A percentile compares a stretch with the other conserved stretches of the same genome.
These are phyloP conservation scores for Sylvilagus floridanus DNA, from an alignment of 2,797 vertebrate genomes.

Conservation along the genomic window DNA sequence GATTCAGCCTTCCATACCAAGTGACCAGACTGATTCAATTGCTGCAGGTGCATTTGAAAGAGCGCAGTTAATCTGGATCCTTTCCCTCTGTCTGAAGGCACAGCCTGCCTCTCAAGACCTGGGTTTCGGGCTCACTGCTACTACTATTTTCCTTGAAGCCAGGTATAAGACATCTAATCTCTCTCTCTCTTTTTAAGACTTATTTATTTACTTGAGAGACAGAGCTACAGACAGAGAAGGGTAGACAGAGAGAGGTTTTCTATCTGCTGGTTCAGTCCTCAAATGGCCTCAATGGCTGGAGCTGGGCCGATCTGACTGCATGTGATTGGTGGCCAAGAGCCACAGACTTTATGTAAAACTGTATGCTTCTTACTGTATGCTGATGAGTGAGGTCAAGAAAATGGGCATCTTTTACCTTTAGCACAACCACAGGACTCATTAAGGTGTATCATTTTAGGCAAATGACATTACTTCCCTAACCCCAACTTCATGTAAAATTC, in stretches of 20 bases:
- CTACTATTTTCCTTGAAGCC: neutral
- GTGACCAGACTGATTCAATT: neutral
- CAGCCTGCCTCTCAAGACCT: neutral
- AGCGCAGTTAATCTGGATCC: conserved; percentile 5
- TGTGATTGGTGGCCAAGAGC: neutral
- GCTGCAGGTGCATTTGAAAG: neutral
- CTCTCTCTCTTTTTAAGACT: too few relatives aligned
- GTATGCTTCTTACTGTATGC: neutral
- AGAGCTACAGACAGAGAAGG: too few relatives aligned
- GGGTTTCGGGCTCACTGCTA: neutral
- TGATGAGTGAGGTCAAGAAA: neutral
- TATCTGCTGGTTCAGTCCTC: too few relatives aligned
- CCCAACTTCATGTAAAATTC: neutral
- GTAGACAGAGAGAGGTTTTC: too few relatives aligned
- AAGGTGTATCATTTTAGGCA: neutral
- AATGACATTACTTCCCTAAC: neutral
- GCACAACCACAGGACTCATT: neutral
- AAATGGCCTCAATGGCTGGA: too few relatives aligned
- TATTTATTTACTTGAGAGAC: too few relatives aligned
- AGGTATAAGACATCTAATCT: neutral
- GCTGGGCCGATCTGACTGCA: neutral
- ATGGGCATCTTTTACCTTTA: neutral
- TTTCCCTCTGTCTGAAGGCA: neutral
- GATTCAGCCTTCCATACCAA: neutral
- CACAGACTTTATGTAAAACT: neutral